Evolutionary conservation across 2,888 invertebrate genomes (phyloP), one percentile per base, ranked within the genome.

Genomic region (Tridacna crocea): DNA sequence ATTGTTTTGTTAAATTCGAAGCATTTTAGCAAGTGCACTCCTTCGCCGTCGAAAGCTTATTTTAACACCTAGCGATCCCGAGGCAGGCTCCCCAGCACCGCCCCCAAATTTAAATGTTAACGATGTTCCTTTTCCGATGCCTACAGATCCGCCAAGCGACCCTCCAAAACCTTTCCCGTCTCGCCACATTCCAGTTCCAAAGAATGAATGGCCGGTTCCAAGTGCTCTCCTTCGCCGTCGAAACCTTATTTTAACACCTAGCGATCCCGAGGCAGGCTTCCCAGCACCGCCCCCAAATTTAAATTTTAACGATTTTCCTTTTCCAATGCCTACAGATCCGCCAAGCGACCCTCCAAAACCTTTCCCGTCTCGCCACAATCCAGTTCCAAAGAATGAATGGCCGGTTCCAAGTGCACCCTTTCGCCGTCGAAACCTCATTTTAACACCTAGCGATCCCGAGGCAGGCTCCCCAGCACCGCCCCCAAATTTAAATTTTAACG

Each of bases 141-240:
- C 68, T 8, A 68, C n/a, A 17, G 68, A 47, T 1, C 68, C 68
- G 11, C n/a, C 22, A 13, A 68, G 12, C 27, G 68, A 68, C 36
- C 68, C 68, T 10, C 68, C 68, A 70, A 70, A 70, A 12, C 70
- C 70, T 24, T 51, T 70, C 22, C 70, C 70, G 24, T 51, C 51
- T 46, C 51, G 70, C 70, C 70, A 70, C 22, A 24, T 70, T 51
- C 70, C 70, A 22, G 70, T 70, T 70, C 70, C 70, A 24, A 51
- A 51, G 22, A 70, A 70, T 24, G 70, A 51, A 24, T 70, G 12
- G 11, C 70, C 26, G 51, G 70, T 70, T 51, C 70, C 70, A 24
- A 11, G 24, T 0, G 70, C n/a, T n/a, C n/a, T 36, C 27, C 68
- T 46, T 12, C 46, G 36, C 47, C 27, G 36, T 27, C 46, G 12